Conservation (phyloP, 2,888 invertebrate genomes). For the Hirtodrosophila confusa region DNA sequence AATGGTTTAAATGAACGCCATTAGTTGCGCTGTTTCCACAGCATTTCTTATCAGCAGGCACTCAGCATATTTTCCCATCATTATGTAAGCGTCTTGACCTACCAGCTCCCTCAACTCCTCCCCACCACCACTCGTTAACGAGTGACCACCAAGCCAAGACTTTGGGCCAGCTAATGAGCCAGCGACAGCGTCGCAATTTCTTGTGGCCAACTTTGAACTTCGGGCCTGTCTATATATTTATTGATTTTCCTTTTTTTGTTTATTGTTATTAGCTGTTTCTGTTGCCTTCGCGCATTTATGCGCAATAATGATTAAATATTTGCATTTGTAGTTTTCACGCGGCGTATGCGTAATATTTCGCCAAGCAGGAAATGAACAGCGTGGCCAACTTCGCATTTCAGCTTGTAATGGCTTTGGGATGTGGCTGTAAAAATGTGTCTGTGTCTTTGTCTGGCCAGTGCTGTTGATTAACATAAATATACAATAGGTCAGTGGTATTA, state of each 20-base stretch:
- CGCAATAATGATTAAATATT: slow-evolving; percentile 72
- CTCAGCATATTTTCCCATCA: slow-evolving; percentile 66
- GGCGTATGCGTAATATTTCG: slow-evolving; percentile 68
- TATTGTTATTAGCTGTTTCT: slow-evolving; percentile 34
- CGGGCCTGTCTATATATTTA: slow-evolving; percentile 29
- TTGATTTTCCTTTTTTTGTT: slow-evolving; percentile 49
- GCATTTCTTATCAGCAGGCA: slow-evolving; percentile 49
- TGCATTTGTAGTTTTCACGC: slow-evolving; percentile 61
- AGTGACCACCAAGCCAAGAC: slow-evolving; percentile 33
- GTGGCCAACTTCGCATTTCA: slow-evolving; percentile 4
- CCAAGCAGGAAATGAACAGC: slow-evolving; percentile 59
- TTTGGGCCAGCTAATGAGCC: slow-evolving; percentile 61
- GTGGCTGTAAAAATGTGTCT: slow-evolving; percentile 18
- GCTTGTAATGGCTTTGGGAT: slow-evolving; percentile 24
- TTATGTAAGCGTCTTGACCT: slow-evolving; percentile 52
- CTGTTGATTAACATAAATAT: slow-evolving; percentile 27
- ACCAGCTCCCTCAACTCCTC: too few species aligned
- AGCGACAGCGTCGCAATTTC: slow-evolving; percentile 54
- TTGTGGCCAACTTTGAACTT: slow-evolving; percentile 71
- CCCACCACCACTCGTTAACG: slow-evolving; percentile 31
- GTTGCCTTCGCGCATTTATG: slow-evolving; percentile 39
- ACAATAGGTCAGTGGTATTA: slow-evolving; percentile 22
- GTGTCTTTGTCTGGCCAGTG: slow-evolving; percentile 16
- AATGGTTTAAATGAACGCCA: slow-evolving; percentile 40
- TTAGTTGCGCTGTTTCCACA: slow-evolving; percentile 34